Evolutionary conservation across 2,888 invertebrate species (phyloP), one percentile per base, ranked within the genome.

Genomic region (Nowickia ferox): DNA sequence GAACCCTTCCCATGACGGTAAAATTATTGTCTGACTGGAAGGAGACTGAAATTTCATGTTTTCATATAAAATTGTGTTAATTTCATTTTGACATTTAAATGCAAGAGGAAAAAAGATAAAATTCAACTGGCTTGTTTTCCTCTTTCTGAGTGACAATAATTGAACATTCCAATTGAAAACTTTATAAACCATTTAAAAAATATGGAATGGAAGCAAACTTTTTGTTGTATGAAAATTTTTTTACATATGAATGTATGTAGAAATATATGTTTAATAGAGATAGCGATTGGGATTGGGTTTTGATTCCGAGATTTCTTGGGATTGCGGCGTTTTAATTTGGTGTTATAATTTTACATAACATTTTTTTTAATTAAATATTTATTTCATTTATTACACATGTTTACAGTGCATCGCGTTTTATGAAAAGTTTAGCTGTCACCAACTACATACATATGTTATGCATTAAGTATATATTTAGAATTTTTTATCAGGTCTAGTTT

Each of bases 11-110:
- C 11, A 3, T 1, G 10, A 30, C 10, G 42, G 22, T 17, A 57
- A 30, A 22, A 71, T 55, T 71, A 15, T 55, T 42, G 1, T 10
- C 38, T 40, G n/a, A 17, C 57, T 59, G 63, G 5, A 63, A 48
- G 10, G 30, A 30, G 30, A 4, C 30, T 30, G 30, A 30, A 72
- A 65, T 66, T 65, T 63, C 19, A 57, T 46, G 59, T 71, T 79
- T 57, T 65, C 57, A 22, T 22, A 65, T 48, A 63, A 72, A 55
- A 72, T 80, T 72, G 55, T 55, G 22, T 78, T 76, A 76, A 76
- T 76, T 76, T 66, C 55, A 76, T 76, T 76, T 46, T 44, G 71
- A 55, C 9, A 72, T 71, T 71, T 55, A 44, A 71, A 71, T 55
- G 19, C 9, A 55, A 13, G 69, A 51, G 19, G n/a, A 22, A 48